phyloP scores from a whole-genome alignment of 2,113 vertebrate genomes.

The Anser cygnoides region DNA sequence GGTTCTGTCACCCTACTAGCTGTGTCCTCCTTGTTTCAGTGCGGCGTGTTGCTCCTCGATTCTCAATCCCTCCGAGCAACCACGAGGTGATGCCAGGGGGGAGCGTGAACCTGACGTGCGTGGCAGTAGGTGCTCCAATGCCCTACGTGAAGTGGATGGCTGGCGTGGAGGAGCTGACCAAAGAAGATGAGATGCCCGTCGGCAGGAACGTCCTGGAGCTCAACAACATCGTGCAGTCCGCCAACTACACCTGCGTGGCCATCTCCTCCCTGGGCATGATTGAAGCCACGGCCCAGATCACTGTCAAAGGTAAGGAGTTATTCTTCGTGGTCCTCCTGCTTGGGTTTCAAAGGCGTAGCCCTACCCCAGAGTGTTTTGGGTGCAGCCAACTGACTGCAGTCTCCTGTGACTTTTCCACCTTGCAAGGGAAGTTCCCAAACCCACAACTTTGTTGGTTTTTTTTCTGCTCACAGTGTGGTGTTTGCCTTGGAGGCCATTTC shows the following conservation, averaged over 20 bases:
- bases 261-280: slow-evolving; percentile 95
- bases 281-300: slow-evolving; percentile 92
- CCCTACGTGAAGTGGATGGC: slow-evolving; percentile 96
- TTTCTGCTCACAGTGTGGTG: not conserved
- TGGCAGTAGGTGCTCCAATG: slow-evolving; percentile 97
- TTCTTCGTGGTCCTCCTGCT: not conserved
- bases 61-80: slow-evolving; percentile 97
- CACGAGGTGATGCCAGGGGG: slow-evolving; percentile 98
- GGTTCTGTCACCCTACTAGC: slow-evolving; percentile 66
- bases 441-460: not conserved
- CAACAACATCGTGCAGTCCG: slow-evolving; percentile 88
- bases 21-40: slow-evolving; percentile 86
- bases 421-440: not conserved
- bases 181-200: slow-evolving; percentile 92
- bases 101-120: slow-evolving; percentile 95
- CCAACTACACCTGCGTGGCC: slow-evolving; percentile 97
- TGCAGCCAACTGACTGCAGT: not conserved
- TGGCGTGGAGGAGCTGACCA: slow-evolving; percentile 88
- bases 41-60: slow-evolving; percentile 94
- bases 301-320: slow-evolving; percentile 86
- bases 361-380: not conserved
- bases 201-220: slow-evolving; percentile 95
- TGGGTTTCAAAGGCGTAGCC: not conserved
- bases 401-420: not conserved
- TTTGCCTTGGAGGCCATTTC: not conserved